phyloP scores from a whole-genome alignment of 2,113 vertebrate genomes.

The Bujurquina vittata region DNA sequence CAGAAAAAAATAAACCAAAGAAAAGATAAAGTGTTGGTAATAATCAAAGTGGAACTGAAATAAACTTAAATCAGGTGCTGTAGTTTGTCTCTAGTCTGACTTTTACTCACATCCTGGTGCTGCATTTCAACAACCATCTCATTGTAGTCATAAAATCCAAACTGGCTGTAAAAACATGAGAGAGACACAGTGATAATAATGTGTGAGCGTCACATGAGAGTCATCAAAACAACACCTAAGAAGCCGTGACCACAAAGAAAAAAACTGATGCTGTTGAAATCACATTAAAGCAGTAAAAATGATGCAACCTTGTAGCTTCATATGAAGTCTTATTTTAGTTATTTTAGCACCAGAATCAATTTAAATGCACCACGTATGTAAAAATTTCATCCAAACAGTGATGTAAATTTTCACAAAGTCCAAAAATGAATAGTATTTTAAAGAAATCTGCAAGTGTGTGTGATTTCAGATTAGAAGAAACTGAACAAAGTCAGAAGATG shows the following conservation, averaged over 20 bases:
- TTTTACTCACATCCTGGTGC: conserved; percentile 83
- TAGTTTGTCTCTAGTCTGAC: neutral
- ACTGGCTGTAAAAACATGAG: conserved; percentile 81
- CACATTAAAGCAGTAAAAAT: neutral
- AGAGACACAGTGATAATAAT: neutral
- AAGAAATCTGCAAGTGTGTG: neutral
- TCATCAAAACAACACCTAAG: conserved; percentile 17
- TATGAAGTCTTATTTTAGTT: neutral
- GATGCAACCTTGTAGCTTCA: neutral
- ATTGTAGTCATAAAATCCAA: conserved; percentile 90
- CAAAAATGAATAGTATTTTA: neutral
- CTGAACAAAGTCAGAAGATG: neutral
- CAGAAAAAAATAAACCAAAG: neutral
- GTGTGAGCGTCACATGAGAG: conserved; percentile 41
- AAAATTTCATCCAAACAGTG: fast-evolving
- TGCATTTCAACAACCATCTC: conserved; percentile 89
- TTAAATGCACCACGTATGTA: neutral
- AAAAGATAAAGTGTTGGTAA: too few relatives aligned
- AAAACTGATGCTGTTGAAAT: neutral
- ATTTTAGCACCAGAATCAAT: too few relatives aligned
- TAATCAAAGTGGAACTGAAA: too few relatives aligned
- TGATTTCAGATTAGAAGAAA: neutral
- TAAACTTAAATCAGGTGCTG: too few relatives aligned
- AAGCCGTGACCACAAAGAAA: neutral
- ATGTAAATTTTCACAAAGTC: neutral